Conservation (phyloP, 2,888 invertebrate species). For the Lasioglossum marginatum region DNA sequence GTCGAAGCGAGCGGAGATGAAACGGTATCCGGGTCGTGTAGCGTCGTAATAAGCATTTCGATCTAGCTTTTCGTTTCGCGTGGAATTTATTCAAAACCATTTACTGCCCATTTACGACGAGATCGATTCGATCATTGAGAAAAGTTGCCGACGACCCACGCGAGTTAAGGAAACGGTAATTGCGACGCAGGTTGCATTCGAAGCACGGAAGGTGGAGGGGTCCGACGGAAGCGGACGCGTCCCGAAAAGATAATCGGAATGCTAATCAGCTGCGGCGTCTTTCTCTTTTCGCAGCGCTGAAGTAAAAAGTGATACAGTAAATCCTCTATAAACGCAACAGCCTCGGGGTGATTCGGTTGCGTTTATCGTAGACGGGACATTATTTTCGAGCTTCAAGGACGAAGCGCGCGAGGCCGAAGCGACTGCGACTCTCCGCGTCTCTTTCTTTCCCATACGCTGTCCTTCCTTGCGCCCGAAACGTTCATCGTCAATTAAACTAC, state of each 20-base stretch:
- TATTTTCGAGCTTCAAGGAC: too few species aligned
- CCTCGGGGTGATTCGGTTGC: too few species aligned
- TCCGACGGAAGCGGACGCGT: not conserved
- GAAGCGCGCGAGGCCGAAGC: too few species aligned
- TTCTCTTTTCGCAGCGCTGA: not conserved
- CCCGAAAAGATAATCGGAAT: not conserved
- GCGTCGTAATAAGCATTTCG: slow-evolving; percentile 12
- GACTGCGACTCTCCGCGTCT: too few species aligned
- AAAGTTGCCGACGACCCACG: not conserved
- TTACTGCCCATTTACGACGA: not conserved
- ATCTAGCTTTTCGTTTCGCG: not conserved
- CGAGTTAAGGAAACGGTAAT: not conserved
- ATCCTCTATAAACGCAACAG: too few species aligned
- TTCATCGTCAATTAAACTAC: too few species aligned
- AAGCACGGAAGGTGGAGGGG: not conserved
- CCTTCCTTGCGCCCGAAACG: too few species aligned
- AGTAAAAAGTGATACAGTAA: slow-evolving; percentile 48
- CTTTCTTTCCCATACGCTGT: too few species aligned
- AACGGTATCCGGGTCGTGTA: not conserved
- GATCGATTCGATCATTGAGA: not conserved
- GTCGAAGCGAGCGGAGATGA: slow-evolving; percentile 1
- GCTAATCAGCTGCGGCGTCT: not conserved
- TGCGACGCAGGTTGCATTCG: not conserved
- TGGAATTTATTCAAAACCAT: not conserved
- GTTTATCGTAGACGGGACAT: too few species aligned